These are phyloP conservation scores for Phyllotreta cruciferae DNA, from an alignment of 2,888 invertebrate genomes.

Conservation along the genomic window DNA sequence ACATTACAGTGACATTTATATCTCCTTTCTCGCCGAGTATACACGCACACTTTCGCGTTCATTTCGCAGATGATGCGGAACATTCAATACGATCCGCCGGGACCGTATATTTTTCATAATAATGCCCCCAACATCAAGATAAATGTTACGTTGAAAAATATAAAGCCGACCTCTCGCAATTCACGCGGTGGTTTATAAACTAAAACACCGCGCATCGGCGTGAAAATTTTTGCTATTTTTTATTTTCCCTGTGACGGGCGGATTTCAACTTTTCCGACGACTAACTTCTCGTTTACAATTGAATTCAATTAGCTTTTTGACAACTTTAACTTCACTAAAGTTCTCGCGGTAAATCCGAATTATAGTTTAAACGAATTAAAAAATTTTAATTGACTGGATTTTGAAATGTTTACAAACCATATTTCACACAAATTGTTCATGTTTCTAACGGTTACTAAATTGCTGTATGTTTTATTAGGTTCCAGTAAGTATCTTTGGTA, in stretches of 20 bases:
- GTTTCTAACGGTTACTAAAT: slow-evolving; percentile 37
- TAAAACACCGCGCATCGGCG: not conserved
- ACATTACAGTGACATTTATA: slow-evolving; percentile 2
- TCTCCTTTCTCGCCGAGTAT: not conserved
- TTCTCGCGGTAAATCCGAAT: too few species aligned
- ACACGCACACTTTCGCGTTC: not conserved
- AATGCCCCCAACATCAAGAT: not conserved
- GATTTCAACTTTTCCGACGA: too few species aligned
- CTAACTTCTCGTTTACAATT: too few species aligned
- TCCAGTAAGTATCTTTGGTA: slow-evolving; percentile 50
- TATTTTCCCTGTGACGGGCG: too few species aligned
- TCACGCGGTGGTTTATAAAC: not conserved
- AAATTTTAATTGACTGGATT: not conserved
- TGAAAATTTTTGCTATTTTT: too few species aligned
- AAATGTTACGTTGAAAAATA: slow-evolving; percentile 1
- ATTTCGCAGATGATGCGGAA: slow-evolving; percentile 5
- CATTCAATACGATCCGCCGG: slow-evolving; percentile 1
- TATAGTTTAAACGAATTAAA: too few species aligned
- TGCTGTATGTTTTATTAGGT: slow-evolving; percentile 48
- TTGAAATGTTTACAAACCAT: not conserved
- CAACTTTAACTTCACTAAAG: too few species aligned
- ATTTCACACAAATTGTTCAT: slow-evolving; percentile 17
- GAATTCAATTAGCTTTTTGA: too few species aligned
- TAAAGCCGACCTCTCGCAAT: not conserved
- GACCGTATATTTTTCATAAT: slow-evolving; percentile 1